Evolutionary conservation across 2,797 vertebrate genomes (phyloP).

Genomic region (Neosilurus mollespiculum): DNA sequence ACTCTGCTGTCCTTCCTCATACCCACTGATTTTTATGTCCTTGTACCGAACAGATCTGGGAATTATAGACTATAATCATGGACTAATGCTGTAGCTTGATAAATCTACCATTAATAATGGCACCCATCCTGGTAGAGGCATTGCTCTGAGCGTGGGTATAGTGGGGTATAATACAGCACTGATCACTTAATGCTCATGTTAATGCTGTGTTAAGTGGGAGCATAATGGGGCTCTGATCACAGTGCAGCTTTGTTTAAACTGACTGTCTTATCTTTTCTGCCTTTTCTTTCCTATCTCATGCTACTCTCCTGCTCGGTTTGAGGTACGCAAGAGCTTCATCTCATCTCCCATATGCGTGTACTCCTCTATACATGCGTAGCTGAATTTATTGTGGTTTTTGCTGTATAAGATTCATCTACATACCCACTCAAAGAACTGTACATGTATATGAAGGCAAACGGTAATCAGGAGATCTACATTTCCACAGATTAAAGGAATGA

Average conservation of each 20-base stretch:
- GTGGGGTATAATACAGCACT: background rate
- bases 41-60: background rate
- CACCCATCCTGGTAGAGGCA: background rate
- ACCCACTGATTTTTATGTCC: background rate
- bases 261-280: constrained; percentile 24
- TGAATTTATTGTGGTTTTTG: background rate
- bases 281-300: constrained; percentile 27
- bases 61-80: background rate
- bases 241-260: constrained; percentile 29
- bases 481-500: background rate
- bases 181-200: background rate
- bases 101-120: background rate
- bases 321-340: constrained; percentile 40
- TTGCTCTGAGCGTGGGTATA: too few species aligned
- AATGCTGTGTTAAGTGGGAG: constrained; percentile 35
- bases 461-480: background rate
- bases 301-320: constrained; percentile 23
- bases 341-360: background rate
- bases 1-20: background rate
- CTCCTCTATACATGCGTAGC: background rate
- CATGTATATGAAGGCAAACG: background rate
- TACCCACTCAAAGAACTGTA: background rate
- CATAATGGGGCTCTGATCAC: constrained; percentile 23
- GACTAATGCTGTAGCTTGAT: too few species aligned
- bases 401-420: background rate